These are phyloP conservation scores for Limnothrissa miodon DNA, from an alignment of 2,113 vertebrate species.

Conservation along the genomic window DNA sequence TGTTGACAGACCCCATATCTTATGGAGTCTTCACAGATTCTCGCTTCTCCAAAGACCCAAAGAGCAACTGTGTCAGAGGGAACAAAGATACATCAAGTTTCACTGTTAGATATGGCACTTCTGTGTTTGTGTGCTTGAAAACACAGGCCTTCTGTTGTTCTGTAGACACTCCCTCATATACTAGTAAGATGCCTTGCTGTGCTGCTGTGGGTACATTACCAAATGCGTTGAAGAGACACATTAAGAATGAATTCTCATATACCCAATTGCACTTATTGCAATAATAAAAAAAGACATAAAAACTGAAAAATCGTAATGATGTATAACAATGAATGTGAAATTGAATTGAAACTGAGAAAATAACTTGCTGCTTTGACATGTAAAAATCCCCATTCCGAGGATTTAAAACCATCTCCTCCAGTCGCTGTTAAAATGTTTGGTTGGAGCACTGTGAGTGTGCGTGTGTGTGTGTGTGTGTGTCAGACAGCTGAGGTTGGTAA, in stretches of 20 bases:
- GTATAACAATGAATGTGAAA: neutral
- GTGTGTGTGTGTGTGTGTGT: neutral
- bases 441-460: neutral
- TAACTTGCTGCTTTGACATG: neutral
- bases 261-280: neutral
- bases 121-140: neutral
- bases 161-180: neutral
- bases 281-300: neutral
- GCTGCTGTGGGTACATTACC: neutral
- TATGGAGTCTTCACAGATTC: neutral
- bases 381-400: neutral
- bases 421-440: neutral
- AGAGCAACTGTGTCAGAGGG: neutral
- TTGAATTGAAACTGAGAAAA: neutral
- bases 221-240: neutral
- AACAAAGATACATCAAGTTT: neutral
- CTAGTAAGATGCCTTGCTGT: neutral
- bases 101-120: neutral
- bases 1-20: neutral
- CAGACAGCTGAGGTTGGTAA: slow-evolving; percentile 20
- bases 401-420: neutral
- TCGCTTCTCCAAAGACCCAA: neutral
- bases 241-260: neutral
- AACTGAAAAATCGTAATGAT: neutral
- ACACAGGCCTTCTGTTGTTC: neutral